Conservation (phyloP, 2,797 vertebrate genomes). For the Poecilia wingei region DNA sequence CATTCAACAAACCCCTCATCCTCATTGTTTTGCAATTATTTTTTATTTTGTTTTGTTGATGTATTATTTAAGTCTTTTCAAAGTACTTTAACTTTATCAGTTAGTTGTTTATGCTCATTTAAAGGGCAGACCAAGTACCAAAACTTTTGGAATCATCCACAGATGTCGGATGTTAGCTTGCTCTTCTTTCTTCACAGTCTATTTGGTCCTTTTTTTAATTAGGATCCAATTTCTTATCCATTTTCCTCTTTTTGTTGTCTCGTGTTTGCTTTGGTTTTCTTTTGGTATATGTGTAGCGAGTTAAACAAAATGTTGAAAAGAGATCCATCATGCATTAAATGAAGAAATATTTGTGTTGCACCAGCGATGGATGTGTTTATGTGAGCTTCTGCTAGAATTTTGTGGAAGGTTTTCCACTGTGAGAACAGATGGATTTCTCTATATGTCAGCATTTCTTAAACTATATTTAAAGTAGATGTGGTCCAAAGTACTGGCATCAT, state of each 20-base stretch:
- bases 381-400: constrained; percentile 24
- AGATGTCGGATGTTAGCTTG: background rate
- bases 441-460: constrained; percentile 8
- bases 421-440: constrained; percentile 14
- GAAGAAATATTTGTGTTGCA: constrained; percentile 22
- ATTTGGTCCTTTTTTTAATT: constrained; percentile 37
- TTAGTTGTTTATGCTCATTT: background rate
- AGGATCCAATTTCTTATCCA: constrained; percentile 56
- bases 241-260: constrained; percentile 30
- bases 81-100: background rate
- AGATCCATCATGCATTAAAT: constrained; percentile 69
- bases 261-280: constrained; percentile 42
- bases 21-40: constrained; percentile 3
- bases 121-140: background rate
- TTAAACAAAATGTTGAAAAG: constrained; percentile 35
- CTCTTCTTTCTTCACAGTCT: background rate
- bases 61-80: background rate
- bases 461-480: constrained; percentile 9
- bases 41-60: background rate
- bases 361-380: background rate
- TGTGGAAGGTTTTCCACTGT: constrained; percentile 16
- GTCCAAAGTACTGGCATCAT: background rate
- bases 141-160: background rate
- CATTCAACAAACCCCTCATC: background rate
- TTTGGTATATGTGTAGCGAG: constrained; percentile 52